These are phyloP conservation scores for Psylliodes chrysocephalus DNA, from an alignment of 2,888 invertebrate species.

Conservation along the genomic window DNA sequence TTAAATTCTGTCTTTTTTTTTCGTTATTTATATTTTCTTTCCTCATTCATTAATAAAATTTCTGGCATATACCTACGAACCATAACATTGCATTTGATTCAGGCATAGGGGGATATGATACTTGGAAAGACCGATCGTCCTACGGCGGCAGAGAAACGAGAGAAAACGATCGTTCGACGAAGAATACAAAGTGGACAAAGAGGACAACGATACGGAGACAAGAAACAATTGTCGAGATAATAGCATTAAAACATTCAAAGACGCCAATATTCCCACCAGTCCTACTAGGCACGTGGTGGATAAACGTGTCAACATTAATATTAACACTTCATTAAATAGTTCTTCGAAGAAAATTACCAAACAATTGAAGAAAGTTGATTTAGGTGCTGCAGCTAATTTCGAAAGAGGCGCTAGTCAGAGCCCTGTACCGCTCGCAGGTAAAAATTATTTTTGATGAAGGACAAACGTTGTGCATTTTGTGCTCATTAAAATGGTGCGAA, in stretches of 20 bases:
- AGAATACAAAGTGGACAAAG: conserved; percentile 73
- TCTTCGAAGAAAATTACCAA: conserved; percentile 63
- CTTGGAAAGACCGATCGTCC: conserved; percentile 61
- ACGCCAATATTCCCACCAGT: conserved; percentile 50
- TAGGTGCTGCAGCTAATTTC: conserved; percentile 77
- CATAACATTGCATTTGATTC: no score
- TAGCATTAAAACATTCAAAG: conserved; percentile 53
- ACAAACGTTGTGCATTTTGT: no score
- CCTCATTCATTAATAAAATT: no score
- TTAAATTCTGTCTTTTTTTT: no score
- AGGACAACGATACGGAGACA: conserved; percentile 75
- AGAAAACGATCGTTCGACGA: conserved; percentile 65
- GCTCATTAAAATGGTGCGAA: no score
- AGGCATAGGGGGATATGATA: conserved; percentile 54
- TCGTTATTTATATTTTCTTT: no score
- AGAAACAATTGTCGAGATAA: conserved; percentile 58
- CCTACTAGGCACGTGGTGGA: conserved; percentile 44
- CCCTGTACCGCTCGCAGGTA: conserved; percentile 51
- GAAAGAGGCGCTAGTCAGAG: conserved; percentile 66
- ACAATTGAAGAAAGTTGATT: conserved; percentile 69
- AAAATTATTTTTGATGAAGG: not conserved
- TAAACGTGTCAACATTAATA: conserved; percentile 65
- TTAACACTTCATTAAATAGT: conserved; percentile 60
- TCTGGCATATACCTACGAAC: no score
- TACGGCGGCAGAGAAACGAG: conserved; percentile 52